Conservation (phyloP, 2,888 invertebrate genomes). For the Hetaerina titia region DNA sequence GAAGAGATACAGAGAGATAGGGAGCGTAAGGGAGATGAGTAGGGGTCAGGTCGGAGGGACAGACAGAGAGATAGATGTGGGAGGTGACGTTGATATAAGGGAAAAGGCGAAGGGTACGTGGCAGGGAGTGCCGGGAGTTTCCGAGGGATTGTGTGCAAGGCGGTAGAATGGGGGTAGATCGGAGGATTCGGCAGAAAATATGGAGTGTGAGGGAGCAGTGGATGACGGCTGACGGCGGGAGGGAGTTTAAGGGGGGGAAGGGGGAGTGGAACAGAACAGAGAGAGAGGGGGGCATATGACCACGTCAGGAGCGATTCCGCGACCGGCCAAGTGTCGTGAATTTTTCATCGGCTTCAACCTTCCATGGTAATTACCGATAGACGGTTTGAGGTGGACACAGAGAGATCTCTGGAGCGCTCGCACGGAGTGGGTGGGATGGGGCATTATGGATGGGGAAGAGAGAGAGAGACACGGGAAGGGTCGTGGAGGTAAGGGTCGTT, state of each 20-base stretch:
- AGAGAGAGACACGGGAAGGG: neutral
- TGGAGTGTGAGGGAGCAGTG: neutral
- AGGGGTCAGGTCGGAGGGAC: slow-evolving; percentile 22
- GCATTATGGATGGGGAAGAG: slow-evolving; percentile 19
- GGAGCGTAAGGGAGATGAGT: neutral
- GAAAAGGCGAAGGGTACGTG: neutral
- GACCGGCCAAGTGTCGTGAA: slow-evolving; percentile 46
- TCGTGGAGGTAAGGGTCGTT: neutral
- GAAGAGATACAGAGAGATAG: neutral
- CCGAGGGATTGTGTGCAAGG: neutral
- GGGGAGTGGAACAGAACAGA: neutral
- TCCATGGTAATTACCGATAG: slow-evolving; percentile 56
- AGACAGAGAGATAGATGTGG: neutral
- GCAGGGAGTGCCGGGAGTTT: neutral
- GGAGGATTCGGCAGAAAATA: neutral
- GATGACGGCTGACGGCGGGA: neutral
- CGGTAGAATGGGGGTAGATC: neutral
- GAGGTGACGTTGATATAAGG: slow-evolving; percentile 62
- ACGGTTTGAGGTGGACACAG: slow-evolving; percentile 1
- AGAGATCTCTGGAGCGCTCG: neutral
- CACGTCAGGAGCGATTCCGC: slow-evolving; percentile 25
- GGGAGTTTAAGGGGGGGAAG: neutral
- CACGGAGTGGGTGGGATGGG: neutral
- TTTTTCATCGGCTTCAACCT: slow-evolving; percentile 63
- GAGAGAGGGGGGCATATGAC: neutral